These are phyloP conservation scores for Cygnus olor DNA, from an alignment of 2,797 vertebrate genomes.

Conservation along the genomic window DNA sequence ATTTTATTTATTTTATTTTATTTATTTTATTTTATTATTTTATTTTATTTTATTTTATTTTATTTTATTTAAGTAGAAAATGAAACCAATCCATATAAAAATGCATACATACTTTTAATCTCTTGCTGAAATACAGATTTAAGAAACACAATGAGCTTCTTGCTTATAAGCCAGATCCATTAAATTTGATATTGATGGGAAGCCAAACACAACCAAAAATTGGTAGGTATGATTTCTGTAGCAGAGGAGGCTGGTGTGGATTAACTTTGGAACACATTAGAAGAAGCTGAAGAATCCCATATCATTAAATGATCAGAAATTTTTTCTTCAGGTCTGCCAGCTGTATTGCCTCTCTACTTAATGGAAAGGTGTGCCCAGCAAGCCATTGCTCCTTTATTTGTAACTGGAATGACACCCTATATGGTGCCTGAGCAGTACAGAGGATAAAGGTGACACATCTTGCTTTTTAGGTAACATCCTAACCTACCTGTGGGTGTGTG, in stretches of 20 bases:
- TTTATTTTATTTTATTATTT: neutral
- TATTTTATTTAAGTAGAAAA: neutral
- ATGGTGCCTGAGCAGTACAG: neutral
- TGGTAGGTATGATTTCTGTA: neutral
- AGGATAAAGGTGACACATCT: neutral
- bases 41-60: neutral
- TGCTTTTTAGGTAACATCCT: neutral
- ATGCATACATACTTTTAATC: neutral
- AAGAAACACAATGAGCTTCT: neutral
- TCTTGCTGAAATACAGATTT: neutral
- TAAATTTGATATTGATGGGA: neutral
- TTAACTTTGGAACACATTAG: neutral
- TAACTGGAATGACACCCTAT: neutral
- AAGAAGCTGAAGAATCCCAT: fast-evolving
- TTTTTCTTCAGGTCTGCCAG: neutral
- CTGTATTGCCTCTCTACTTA: neutral
- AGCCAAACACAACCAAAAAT: neutral
- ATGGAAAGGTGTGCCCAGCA: neutral
- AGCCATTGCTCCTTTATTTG: neutral
- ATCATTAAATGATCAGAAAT: neutral
- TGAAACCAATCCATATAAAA: neutral
- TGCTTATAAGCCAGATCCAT: neutral
- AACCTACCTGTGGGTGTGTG: neutral
- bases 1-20: no score
- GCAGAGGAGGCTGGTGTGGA: neutral